These are phyloP conservation scores for Ceyx melanurus DNA, from an alignment of 2,113 vertebrate species.

Conservation along the genomic window DNA sequence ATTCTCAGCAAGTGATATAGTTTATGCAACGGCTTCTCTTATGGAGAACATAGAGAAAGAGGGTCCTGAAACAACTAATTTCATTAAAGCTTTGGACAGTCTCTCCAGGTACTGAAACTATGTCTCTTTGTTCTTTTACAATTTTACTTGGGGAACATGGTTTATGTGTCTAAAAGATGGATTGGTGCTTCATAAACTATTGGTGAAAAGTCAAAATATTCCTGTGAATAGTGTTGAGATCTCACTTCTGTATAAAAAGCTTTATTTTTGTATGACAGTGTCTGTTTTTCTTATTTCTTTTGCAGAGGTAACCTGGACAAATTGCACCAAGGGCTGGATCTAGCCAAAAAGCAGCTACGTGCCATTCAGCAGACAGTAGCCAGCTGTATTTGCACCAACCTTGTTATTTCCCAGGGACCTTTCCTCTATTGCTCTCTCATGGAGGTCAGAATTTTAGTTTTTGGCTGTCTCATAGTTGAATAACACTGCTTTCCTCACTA, in stretches of 20 bases:
- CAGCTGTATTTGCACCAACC: constrained; percentile 96
- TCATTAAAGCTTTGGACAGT: constrained; percentile 93
- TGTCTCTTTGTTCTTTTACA: not conserved
- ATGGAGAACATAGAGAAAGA: constrained; percentile 90
- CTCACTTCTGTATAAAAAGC: not conserved
- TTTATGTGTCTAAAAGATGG: not conserved
- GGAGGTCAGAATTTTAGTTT: constrained; percentile 80
- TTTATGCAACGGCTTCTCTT: constrained; percentile 86
- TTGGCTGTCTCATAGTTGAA: not conserved
- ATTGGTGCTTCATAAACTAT: not conserved
- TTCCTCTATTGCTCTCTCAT: constrained; percentile 96
- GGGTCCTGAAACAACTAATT: constrained; percentile 80
- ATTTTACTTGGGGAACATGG: not conserved
- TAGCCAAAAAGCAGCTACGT: constrained; percentile 91
- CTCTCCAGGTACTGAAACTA: constrained; percentile 86
- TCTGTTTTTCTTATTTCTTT: not conserved
- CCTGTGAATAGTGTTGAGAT: not conserved
- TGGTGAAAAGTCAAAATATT: not conserved
- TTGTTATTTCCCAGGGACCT: constrained; percentile 94
- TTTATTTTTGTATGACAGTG: not conserved
- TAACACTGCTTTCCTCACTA: not conserved
- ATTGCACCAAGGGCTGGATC: constrained; percentile 86
- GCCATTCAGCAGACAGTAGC: constrained; percentile 94
- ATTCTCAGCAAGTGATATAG: constrained; percentile 93
- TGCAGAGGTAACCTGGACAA: constrained; percentile 88